Conservation (phyloP, 2,797 vertebrate genomes). For the Ispidina lecontei region DNA sequence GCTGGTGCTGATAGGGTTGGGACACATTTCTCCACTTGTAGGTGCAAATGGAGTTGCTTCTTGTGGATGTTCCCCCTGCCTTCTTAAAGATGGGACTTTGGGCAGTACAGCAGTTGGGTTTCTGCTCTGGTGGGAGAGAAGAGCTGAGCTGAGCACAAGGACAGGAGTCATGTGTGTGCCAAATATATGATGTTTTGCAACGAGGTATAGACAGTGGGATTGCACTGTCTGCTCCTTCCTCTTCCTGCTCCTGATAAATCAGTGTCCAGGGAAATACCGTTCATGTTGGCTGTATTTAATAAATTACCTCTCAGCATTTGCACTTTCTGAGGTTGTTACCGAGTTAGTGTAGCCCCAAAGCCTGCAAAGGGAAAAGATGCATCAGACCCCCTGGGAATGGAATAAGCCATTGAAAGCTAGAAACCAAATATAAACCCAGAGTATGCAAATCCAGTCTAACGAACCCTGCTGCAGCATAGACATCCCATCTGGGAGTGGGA, state of each 20-base stretch:
- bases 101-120: background rate
- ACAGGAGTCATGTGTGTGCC: background rate
- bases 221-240: background rate
- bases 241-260: background rate
- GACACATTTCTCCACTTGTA: rapidly evolving
- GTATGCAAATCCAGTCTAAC: constrained; percentile 56
- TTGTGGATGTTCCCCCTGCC: background rate
- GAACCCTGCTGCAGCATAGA: constrained; percentile 33
- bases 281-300: constrained; percentile 16
- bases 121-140: background rate
- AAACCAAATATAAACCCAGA: constrained; percentile 60
- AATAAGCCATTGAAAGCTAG: constrained; percentile 36
- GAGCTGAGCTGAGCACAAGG: background rate
- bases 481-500: constrained; percentile 63
- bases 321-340: background rate
- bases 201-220: rapidly evolving
- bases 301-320: constrained; percentile 21
- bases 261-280: constrained; percentile 29
- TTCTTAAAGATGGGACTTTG: rapidly evolving
- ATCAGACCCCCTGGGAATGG: background rate
- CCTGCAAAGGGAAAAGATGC: constrained; percentile 16
- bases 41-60: background rate
- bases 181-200: background rate
- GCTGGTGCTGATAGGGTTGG: background rate
- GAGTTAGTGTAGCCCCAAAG: constrained; percentile 7